Evolutionary conservation across 2,888 invertebrate genomes (phyloP).

Genomic region (Cryptophagus acutangulus): DNA sequence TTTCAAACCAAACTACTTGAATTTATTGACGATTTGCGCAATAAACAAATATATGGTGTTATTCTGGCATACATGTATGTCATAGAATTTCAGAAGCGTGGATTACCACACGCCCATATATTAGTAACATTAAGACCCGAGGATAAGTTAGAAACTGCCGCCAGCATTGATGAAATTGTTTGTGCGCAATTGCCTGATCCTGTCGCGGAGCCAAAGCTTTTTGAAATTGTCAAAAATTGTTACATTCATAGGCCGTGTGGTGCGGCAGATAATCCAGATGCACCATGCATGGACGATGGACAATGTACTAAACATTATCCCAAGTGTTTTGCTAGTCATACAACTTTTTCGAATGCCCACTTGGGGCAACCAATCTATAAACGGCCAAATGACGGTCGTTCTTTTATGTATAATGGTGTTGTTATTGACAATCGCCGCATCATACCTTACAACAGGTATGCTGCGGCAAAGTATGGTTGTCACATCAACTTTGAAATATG

Average conservation of each 20-base stretch:
- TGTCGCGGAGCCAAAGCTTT: background rate
- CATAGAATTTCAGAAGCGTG: slow-evolving; percentile 11
- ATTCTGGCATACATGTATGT: slow-evolving; percentile 3
- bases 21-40: slow-evolving; percentile 5
- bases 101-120: slow-evolving; percentile 9
- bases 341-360: background rate
- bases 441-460: slow-evolving; percentile 18
- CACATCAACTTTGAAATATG: slow-evolving; percentile 26
- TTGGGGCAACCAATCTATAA: slow-evolving; percentile 1
- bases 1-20: slow-evolving; percentile 8
- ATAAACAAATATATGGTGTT: slow-evolving; percentile 9
- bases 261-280: slow-evolving; percentile 5
- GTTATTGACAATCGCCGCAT: slow-evolving; percentile 14
- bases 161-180: slow-evolving; percentile 4
- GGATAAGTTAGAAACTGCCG: slow-evolving; percentile 3
- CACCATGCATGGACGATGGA: slow-evolving; percentile 4
- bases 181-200: slow-evolving; percentile 7
- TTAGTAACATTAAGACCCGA: background rate
- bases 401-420: background rate
- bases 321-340: background rate
- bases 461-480: slow-evolving; percentile 17
- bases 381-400: slow-evolving; percentile 1
- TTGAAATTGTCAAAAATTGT: background rate
- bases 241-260: slow-evolving; percentile 3
- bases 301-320: slow-evolving; percentile 2